Base-by-base conservation (phyloP, 2,888 invertebrate species). In the Drosophila fulvimacula region DNA sequence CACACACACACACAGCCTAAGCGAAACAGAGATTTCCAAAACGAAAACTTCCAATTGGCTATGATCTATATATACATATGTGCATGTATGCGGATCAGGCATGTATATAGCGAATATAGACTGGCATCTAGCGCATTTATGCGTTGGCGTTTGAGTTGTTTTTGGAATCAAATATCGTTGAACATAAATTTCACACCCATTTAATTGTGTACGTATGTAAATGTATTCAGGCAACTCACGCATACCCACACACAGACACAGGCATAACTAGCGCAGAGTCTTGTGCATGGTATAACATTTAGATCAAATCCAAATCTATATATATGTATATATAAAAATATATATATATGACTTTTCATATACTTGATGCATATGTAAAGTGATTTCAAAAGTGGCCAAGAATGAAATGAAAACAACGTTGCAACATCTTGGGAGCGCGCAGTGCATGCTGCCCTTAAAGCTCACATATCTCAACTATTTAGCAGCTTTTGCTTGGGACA, bases 171-270 rank as follows among this genome's bases (percentile, higher is more conserved):
- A 83, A 83, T 83, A 83, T 83, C 82, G 82, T 73, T 64, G 83
- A 86, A 83, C 89, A 83, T 86, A 83, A 88, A 86, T 88, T 83
- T 86, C 87, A 56, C 74, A 88, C 75, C 85, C 79, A 82, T 82
- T 84, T 77, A 87, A 71, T 67, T 74, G 59, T 46, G 34, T 61
- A 24, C 27, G 32, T 55, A 21, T 52, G 19, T 56, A 52, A 7
- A 27, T 46, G 10, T 58, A 67, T 58, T 56, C 30, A 56, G 41
- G 27, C 41, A 49, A 48, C 44, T n/a, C 19, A 13, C 34, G n/a
- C n/a, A 39, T 15, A 49, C 24, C 10, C 3, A 34, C 17, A n/a
- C 15, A 17, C 11, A 38, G n/a, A 19, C 57, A 32, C 34, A 51
- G 19, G 24, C 41, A 57, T 63, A 69, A 57, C 74, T 78, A 69